Conservation (phyloP, 2,797 vertebrate genomes). For the Takifugu ocellatus region DNA sequence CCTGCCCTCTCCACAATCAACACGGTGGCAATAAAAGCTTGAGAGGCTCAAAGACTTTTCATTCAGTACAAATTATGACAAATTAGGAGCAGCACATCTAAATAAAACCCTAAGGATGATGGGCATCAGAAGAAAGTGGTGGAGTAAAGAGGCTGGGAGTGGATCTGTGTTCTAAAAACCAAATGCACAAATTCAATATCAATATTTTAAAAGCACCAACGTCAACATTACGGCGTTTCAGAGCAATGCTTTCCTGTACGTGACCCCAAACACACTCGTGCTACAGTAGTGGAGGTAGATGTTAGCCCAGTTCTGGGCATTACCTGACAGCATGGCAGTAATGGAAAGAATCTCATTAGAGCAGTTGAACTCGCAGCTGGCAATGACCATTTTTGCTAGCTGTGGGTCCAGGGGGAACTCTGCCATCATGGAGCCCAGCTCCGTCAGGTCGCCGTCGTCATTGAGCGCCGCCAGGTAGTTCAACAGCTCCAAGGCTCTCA, state of each 20-base stretch:
- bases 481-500: constrained; percentile 96
- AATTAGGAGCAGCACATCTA: too few relatives aligned
- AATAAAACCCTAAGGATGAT: too few relatives aligned
- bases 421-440: constrained; percentile 99
- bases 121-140: too few relatives aligned
- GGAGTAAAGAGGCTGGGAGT: too few relatives aligned
- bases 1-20: constrained; percentile 59
- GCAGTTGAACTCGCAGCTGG: constrained; percentile 99
- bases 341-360: constrained; percentile 99
- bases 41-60: background rate
- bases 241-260: background rate
- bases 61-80: background rate
- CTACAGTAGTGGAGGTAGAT: constrained; percentile 84
- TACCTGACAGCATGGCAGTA: constrained; percentile 99
- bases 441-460: constrained; percentile 97
- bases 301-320: constrained; percentile 86
- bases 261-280: constrained; percentile 54
- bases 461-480: constrained; percentile 98
- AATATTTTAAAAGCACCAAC: too few relatives aligned
- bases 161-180: too few relatives aligned
- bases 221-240: background rate
- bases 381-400: constrained; percentile 99
- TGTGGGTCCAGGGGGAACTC: constrained; percentile 98
- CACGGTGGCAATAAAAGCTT: background rate
- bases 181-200: too few relatives aligned